phyloP scores from a whole-genome alignment of 1,140 invertebrate species.

The Calliphora vicina region DNA sequence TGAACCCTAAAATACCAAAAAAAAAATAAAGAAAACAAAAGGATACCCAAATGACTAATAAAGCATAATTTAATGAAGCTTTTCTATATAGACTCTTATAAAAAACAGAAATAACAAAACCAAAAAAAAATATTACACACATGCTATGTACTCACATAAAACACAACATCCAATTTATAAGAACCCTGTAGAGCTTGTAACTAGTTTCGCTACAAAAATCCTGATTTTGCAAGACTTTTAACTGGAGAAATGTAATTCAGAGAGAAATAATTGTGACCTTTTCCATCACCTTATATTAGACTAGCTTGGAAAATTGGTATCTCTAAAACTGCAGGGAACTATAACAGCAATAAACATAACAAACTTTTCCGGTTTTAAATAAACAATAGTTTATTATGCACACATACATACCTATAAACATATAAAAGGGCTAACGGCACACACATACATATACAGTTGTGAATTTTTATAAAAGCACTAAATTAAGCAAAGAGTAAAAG shows the following conservation, averaged over 20 bases:
- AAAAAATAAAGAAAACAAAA: background rate
- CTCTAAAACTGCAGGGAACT: background rate
- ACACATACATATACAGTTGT: background rate
- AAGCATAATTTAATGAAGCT: conserved; percentile 32
- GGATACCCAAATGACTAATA: conserved; percentile 31
- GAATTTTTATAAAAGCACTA: background rate
- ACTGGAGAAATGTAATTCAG: too few relatives aligned
- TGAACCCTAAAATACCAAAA: background rate
- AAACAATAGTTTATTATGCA: conserved; percentile 34
- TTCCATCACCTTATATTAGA: too few relatives aligned
- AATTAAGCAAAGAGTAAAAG: background rate
- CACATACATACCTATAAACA: background rate
- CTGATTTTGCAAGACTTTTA: too few relatives aligned
- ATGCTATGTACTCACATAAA: too few relatives aligned
- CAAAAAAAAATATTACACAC: background rate
- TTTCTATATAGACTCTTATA: background rate
- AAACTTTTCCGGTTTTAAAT: conserved; percentile 23
- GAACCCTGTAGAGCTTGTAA: too few relatives aligned
- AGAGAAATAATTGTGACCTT: too few relatives aligned
- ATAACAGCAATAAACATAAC: background rate
- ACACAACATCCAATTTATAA: background rate
- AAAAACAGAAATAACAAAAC: background rate
- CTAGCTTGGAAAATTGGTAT: too few relatives aligned
- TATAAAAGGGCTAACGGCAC: background rate
- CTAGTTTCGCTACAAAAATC: too few relatives aligned